A percentile compares a stretch with the other conserved stretches of the same genome.
Evolutionary conservation across 2,113 vertebrate species (phyloP).

Genomic region (Acrocephalus kingi): DNA sequence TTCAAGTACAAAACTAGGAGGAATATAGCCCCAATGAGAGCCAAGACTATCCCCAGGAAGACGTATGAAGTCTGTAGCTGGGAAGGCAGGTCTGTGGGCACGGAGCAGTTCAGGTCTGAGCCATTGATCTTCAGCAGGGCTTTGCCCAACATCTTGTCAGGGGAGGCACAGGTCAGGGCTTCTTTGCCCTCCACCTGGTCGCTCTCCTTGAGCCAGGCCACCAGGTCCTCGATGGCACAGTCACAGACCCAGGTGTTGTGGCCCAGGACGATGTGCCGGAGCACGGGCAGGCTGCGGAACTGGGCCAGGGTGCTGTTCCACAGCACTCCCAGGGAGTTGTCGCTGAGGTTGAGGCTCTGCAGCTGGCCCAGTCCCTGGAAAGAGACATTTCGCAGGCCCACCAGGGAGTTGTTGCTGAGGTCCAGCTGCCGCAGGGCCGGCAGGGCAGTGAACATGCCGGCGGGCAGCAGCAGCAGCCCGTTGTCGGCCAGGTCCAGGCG

Average conservation of each 20-base stretch:
- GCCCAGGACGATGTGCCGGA: constrained; percentile 71
- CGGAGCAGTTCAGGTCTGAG: constrained; percentile 76
- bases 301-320: constrained; percentile 71
- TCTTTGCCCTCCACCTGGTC: constrained; percentile 69
- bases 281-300: constrained; percentile 63
- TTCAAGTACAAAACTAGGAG: constrained; percentile 97
- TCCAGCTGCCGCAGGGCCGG: constrained; percentile 77
- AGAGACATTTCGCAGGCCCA: constrained; percentile 75
- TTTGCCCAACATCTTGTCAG: constrained; percentile 70
- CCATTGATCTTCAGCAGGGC: constrained; percentile 75
- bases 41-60: constrained; percentile 94
- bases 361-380: constrained; percentile 74
- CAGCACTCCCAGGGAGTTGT: constrained; percentile 82
- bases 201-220: constrained; percentile 85
- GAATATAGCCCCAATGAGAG: constrained; percentile 95
- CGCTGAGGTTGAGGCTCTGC: constrained; percentile 83
- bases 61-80: constrained; percentile 94
- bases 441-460: constrained; percentile 69
- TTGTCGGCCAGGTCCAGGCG: constrained; percentile 85
- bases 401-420: constrained; percentile 87
- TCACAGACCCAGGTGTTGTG: constrained; percentile 89
- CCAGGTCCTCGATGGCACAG: constrained; percentile 80
- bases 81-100: constrained; percentile 68
- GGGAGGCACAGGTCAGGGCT: constrained; percentile 79
- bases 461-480: constrained; percentile 78